A percentile compares a stretch with the other conserved stretches of the same genome.
Conservation (phyloP, 2,113 vertebrate species). For the Campylomormyrus tamandua region DNA sequence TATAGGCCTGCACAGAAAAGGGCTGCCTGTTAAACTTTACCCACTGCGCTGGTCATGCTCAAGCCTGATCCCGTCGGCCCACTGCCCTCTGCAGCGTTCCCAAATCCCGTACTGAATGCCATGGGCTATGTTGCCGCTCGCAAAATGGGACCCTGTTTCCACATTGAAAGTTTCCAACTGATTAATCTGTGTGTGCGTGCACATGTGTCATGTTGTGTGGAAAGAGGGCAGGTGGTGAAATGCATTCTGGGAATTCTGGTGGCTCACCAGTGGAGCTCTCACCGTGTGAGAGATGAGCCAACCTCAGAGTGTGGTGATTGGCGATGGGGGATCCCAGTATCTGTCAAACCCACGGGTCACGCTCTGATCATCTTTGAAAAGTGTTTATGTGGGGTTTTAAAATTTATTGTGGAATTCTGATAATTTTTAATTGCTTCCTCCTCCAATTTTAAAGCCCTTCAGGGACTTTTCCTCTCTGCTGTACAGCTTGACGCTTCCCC, state of each 20-base stretch:
- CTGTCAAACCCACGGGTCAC: background rate
- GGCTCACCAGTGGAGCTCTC: background rate
- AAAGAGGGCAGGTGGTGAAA: background rate
- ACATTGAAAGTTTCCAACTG: background rate
- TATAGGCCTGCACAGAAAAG: constrained; percentile 53
- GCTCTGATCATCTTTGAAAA: background rate
- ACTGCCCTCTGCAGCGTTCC: background rate
- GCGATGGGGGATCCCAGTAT: background rate
- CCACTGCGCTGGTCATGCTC: background rate
- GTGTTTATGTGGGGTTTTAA: background rate
- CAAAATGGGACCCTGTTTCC: background rate
- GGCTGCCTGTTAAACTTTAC: constrained; percentile 56
- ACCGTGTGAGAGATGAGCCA: background rate
- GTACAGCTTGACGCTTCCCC: constrained; percentile 39
- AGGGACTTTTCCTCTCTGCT: constrained; percentile 12
- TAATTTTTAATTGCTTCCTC: constrained; percentile 31
- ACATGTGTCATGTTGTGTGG: background rate
- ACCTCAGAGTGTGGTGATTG: background rate
- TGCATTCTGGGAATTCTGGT: background rate
- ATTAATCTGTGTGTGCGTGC: background rate
- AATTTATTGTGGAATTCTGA: constrained; percentile 16
- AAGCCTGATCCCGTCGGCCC: background rate
- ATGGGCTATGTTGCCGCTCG: too few relatives aligned
- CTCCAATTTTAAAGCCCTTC: constrained; percentile 34
- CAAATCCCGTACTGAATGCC: background rate